Percentiles rank a stretch among this genome's conserved stretches.
These are phyloP conservation scores for Threskiornis aethiopicus DNA, from an alignment of 2,797 vertebrate genomes.

Conservation along the genomic window DNA sequence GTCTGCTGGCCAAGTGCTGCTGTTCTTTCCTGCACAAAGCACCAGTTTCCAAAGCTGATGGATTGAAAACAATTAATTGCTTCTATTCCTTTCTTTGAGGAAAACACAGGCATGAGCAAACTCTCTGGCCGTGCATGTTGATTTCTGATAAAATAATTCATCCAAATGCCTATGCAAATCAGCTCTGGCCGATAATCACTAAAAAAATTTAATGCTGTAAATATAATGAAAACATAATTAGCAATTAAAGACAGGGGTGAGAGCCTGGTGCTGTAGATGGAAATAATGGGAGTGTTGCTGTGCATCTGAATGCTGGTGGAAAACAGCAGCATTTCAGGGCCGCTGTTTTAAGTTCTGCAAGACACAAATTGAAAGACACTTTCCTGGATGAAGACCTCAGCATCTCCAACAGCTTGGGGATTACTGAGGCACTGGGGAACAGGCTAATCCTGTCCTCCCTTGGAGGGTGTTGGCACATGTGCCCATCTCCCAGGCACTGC, in stretches of 20 bases:
- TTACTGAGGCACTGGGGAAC: background rate
- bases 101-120: background rate
- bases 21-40: background rate
- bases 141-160: slow-evolving; percentile 18
- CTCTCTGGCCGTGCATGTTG: background rate
- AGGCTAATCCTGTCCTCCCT: background rate
- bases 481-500: background rate
- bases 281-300: background rate
- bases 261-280: background rate
- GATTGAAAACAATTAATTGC: background rate
- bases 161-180: background rate
- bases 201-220: slow-evolving; percentile 7
- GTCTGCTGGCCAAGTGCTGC: background rate
- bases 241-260: slow-evolving; percentile 26
- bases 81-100: background rate
- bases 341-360: background rate
- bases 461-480: accelerated
- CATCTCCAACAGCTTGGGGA: background rate
- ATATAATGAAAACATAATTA: slow-evolving; percentile 35
- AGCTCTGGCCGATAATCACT: background rate
- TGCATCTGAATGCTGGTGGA: background rate
- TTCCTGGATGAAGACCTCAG: background rate
- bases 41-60: background rate
- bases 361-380: background rate
- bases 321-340: background rate